phyloP scores from a whole-genome alignment of 2,888 invertebrate genomes.

The Limnephilus lunatus region DNA sequence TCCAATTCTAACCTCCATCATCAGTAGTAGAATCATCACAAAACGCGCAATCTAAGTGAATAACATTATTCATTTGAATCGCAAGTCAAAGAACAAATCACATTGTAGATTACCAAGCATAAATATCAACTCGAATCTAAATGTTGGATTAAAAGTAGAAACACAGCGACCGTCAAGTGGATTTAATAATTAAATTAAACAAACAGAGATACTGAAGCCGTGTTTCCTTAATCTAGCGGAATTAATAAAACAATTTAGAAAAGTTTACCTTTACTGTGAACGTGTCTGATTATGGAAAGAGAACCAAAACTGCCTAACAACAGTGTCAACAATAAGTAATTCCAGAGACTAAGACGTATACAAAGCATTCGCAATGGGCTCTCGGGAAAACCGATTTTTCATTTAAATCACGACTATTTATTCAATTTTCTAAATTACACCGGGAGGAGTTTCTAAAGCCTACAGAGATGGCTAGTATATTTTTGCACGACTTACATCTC shows the following conservation, averaged over 20 bases:
- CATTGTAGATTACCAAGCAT: neutral
- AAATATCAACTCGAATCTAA: neutral
- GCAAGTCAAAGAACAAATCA: neutral
- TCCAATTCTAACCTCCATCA: neutral
- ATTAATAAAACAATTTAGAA: slow-evolving; percentile 12
- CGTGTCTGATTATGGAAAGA: neutral
- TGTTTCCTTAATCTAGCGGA: slow-evolving; percentile 13
- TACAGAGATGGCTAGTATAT: slow-evolving; percentile 44
- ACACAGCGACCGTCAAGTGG: neutral
- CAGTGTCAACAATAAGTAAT: slow-evolving; percentile 47
- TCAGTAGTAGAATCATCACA: neutral
- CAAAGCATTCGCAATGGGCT: slow-evolving; percentile 44
- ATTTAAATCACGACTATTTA: slow-evolving; percentile 62
- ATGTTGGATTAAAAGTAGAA: neutral
- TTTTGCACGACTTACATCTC: slow-evolving; percentile 11
- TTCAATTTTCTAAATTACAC: slow-evolving; percentile 57
- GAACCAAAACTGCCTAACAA: neutral
- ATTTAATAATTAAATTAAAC: neutral
- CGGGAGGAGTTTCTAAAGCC: slow-evolving; percentile 60
- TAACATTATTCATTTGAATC: neutral
- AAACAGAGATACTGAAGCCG: neutral
- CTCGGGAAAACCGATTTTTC: slow-evolving; percentile 54
- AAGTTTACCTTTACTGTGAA: neutral
- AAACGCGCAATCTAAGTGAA: neutral
- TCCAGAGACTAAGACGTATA: slow-evolving; percentile 31